Conservation (phyloP, 2,113 vertebrate genomes). For the Hepsetus odoe region DNA sequence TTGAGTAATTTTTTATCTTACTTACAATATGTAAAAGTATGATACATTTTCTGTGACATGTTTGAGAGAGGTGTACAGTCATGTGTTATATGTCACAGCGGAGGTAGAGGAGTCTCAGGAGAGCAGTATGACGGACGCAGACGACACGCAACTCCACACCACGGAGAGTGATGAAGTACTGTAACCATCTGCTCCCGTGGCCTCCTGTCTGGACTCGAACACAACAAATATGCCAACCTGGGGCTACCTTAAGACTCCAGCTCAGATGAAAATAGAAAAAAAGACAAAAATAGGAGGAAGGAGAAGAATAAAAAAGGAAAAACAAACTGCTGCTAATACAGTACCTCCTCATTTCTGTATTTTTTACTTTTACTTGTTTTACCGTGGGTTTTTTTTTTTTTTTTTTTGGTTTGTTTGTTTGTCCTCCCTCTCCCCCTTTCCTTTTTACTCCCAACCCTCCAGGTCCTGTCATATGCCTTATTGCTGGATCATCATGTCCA, state of each 20-base stretch:
- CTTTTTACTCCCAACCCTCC: slow-evolving; percentile 45
- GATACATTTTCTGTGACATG: background rate
- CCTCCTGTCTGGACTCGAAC: slow-evolving; percentile 59
- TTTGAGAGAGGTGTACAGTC: background rate
- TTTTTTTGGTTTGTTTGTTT: slow-evolving; percentile 1
- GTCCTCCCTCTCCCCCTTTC: slow-evolving; percentile 1
- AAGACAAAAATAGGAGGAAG: slow-evolving; percentile 38
- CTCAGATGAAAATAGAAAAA: slow-evolving; percentile 23
- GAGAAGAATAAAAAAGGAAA: slow-evolving; percentile 53
- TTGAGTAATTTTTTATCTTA: too few species aligned
- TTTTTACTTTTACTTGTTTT: slow-evolving; percentile 31
- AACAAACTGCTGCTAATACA: slow-evolving; percentile 67
- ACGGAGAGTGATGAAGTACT: slow-evolving; percentile 94
- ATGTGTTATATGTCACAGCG: slow-evolving; percentile 62
- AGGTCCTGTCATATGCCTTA: slow-evolving; percentile 45
- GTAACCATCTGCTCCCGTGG: slow-evolving; percentile 65
- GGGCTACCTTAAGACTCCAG: slow-evolving; percentile 54
- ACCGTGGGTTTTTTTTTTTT: slow-evolving; percentile 31
- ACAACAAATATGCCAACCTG: slow-evolving; percentile 62
- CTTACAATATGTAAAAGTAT: too few species aligned
- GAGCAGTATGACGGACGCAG: slow-evolving; percentile 98
- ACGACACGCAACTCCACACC: slow-evolving; percentile 95
- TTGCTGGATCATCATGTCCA: slow-evolving; percentile 18
- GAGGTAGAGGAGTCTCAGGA: slow-evolving; percentile 91
- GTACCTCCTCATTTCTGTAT: slow-evolving; percentile 61